phyloP scores from a whole-genome alignment of 1,140 invertebrate genomes.

The Drosophila subobscura region DNA sequence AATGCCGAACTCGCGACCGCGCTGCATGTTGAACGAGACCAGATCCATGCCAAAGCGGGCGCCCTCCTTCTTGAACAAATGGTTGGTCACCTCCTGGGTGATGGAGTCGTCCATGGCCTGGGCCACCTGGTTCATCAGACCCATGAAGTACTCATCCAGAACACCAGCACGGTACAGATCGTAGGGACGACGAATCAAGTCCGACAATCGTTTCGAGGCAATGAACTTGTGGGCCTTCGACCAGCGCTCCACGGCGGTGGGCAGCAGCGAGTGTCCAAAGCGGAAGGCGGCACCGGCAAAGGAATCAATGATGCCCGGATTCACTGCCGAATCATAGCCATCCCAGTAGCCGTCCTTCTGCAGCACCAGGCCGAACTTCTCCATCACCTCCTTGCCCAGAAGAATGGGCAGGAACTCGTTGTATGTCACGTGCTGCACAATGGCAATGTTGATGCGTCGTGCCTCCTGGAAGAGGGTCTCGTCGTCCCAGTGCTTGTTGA shows the following conservation, averaged over 20 bases:
- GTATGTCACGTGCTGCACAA: constrained; percentile 96
- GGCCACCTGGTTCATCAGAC: constrained; percentile 96
- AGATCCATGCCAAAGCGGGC: constrained; percentile 95
- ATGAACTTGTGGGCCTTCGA: constrained; percentile 97
- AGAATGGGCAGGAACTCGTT: constrained; percentile 97
- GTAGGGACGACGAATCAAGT: constrained; percentile 94
- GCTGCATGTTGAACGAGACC: constrained; percentile 97
- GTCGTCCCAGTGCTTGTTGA: constrained; percentile 98
- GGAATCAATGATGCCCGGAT: constrained; percentile 93
- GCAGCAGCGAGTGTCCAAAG: constrained; percentile 94
- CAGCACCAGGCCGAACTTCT: constrained; percentile 93
- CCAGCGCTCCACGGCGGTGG: constrained; percentile 95
- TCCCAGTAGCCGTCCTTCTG: constrained; percentile 95
- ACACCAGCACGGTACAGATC: constrained; percentile 95
- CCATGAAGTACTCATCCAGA: constrained; percentile 96
- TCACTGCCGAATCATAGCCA: constrained; percentile 92
- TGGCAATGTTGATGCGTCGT: constrained; percentile 93
- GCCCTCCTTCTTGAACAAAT: constrained; percentile 94
- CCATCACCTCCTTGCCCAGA: constrained; percentile 96
- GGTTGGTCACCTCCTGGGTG: constrained; percentile 96
- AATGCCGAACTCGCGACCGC: constrained; percentile 95
- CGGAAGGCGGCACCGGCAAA: constrained; percentile 95
- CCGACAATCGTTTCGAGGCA: constrained; percentile 94
- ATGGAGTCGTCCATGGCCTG: constrained; percentile 98
- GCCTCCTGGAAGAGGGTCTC: constrained; percentile 97